Conservation (phyloP, 1,140 invertebrate genomes). For the Protaetia brevitarsis region DNA sequence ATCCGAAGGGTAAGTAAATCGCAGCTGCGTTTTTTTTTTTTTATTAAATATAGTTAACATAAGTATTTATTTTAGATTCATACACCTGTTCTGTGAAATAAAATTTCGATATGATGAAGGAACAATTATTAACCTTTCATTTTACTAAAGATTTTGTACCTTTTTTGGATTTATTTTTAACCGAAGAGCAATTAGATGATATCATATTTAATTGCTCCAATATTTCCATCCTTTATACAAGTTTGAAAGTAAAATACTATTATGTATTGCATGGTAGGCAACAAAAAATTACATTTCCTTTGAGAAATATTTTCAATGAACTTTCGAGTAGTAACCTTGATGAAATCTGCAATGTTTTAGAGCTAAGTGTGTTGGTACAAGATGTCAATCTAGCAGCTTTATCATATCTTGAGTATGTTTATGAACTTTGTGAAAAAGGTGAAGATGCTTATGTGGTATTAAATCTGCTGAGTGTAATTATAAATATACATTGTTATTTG, state of each 20-base stretch:
- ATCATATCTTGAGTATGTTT: neutral
- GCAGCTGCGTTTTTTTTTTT: too few species aligned
- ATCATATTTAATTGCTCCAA: neutral
- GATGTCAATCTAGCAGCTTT: neutral
- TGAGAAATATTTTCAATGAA: conserved; percentile 1
- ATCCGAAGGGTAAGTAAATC: too few species aligned
- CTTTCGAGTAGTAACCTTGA: neutral
- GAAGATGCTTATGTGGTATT: neutral
- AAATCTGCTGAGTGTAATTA: neutral
- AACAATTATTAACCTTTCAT: neutral
- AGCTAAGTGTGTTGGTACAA: neutral
- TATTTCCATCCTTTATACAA: neutral
- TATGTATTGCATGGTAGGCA: conserved; percentile 6
- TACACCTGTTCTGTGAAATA: neutral
- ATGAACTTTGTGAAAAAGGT: neutral
- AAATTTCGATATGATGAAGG: neutral
- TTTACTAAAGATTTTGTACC: neutral
- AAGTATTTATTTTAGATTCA: neutral
- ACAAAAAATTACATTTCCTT: neutral
- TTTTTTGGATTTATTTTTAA: conserved; percentile 14
- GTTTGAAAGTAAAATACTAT: conserved; percentile 12
- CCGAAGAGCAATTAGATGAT: conserved; percentile 18
- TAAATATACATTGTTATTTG: neutral
- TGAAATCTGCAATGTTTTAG: neutral
- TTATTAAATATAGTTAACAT: too few species aligned